These are phyloP conservation scores for Drosophila pandora DNA, from an alignment of 1,140 invertebrate genomes.

Conservation along the genomic window DNA sequence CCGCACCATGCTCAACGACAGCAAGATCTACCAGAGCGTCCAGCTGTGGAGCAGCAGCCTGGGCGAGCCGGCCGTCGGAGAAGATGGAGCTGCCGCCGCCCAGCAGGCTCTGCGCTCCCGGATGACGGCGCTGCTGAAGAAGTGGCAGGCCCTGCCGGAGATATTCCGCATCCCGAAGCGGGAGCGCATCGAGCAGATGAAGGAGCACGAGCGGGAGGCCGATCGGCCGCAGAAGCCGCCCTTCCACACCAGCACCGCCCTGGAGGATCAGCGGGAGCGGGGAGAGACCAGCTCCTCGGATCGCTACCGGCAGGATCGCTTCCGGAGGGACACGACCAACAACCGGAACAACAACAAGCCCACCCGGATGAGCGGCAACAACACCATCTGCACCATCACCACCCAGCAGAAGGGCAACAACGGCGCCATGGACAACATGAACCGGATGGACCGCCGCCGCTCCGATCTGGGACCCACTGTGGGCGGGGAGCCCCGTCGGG, in stretches of 20 bases:
- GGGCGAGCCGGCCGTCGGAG: slow-evolving; percentile 44
- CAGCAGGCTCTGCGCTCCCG: slow-evolving; percentile 55
- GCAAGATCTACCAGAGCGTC: slow-evolving; percentile 93
- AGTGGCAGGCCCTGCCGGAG: slow-evolving; percentile 83
- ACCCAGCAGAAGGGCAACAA: slow-evolving; percentile 42
- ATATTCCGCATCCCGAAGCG: slow-evolving; percentile 98
- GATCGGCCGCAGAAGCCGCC: slow-evolving; percentile 62
- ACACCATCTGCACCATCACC: slow-evolving; percentile 59
- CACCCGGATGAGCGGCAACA: slow-evolving; percentile 59
- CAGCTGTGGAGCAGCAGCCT: slow-evolving; percentile 89
- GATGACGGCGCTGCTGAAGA: slow-evolving; percentile 32
- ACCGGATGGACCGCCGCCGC: slow-evolving; percentile 9
- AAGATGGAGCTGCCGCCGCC: slow-evolving; percentile 11
- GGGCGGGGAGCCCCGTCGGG: slow-evolving; percentile 9
- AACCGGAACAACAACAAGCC: slow-evolving; percentile 42
- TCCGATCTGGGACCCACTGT: slow-evolving; percentile 3
- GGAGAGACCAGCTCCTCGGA: slow-evolving; percentile 52
- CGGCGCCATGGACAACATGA: slow-evolving; percentile 3
- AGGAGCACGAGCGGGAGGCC: slow-evolving; percentile 95
- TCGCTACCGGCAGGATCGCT: slow-evolving; percentile 84
- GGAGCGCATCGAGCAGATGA: slow-evolving; percentile 95
- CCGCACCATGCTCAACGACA: slow-evolving; percentile 96
- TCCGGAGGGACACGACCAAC: slow-evolving; percentile 53
- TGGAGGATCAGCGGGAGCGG: slow-evolving; percentile 48
- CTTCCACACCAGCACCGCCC: slow-evolving; percentile 58